Percentiles rank a stretch among this genome's conserved stretches.
Conservation (phyloP, 2,888 invertebrate genomes). For the Caenorhabditis auriculariae region DNA sequence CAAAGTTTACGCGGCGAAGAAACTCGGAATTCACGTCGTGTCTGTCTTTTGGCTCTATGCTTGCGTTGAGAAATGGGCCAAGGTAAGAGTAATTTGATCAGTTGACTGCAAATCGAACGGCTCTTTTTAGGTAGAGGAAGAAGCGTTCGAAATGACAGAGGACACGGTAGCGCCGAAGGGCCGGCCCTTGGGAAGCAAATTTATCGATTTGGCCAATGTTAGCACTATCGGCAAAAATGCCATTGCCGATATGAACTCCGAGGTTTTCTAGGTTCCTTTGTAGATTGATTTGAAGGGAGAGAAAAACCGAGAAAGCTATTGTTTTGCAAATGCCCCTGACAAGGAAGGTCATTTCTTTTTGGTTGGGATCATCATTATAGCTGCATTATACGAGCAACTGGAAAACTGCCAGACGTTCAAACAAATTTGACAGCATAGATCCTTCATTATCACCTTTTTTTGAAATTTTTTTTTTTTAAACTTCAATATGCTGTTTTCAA, state of each 20-base stretch:
- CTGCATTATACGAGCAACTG: no score
- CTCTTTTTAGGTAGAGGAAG: conserved; percentile 24
- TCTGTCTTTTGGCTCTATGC: conserved; percentile 51
- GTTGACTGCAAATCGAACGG: background rate
- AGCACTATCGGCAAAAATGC: conserved; percentile 35
- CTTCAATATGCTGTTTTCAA: no score
- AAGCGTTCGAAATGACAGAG: conserved; percentile 32
- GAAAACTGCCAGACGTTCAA: no score
- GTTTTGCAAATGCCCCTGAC: no score
- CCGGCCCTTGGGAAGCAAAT: conserved; percentile 18
- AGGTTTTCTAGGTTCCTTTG: no score
- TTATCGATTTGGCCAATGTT: conserved; percentile 32
- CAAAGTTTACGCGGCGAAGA: conserved; percentile 49
- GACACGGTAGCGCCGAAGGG: conserved; percentile 23
- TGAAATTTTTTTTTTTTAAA: no score
- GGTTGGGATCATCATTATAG: no score
- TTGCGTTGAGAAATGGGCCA: conserved; percentile 52
- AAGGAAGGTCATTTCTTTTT: no score
- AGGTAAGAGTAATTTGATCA: conserved; percentile 18
- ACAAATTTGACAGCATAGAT: no score
- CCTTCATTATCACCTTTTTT: no score
- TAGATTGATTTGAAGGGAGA: no score
- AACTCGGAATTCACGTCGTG: conserved; percentile 46
- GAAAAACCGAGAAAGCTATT: no score
- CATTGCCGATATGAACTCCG: conserved; percentile 44